A percentile compares a stretch with the other conserved stretches of the same genome.
Conservation (phyloP, 2,113 vertebrate genomes). For the Petroica traversi region DNA sequence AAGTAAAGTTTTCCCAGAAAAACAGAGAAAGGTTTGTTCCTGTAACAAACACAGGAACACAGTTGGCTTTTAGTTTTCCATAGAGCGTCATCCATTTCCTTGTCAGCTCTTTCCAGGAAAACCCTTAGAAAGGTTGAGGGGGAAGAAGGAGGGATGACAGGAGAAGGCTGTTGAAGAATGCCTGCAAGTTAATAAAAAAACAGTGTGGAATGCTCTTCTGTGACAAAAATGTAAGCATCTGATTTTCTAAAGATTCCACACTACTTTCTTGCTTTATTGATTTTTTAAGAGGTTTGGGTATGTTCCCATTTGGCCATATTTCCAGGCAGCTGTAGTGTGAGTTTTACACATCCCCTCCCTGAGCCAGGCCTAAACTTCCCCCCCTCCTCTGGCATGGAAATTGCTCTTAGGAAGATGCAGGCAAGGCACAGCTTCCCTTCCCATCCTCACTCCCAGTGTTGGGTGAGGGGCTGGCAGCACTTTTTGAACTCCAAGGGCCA, state of each 20-base stretch:
- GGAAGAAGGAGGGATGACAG: background rate
- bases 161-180: background rate
- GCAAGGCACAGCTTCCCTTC: background rate
- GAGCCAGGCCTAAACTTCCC: background rate
- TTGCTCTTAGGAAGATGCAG: background rate
- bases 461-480: background rate
- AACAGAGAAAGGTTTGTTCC: background rate
- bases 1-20: background rate
- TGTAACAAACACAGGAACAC: too few species aligned
- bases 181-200: background rate
- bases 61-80: background rate
- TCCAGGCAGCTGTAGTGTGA: background rate
- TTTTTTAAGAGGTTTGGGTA: background rate
- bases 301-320: background rate
- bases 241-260: background rate
- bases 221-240: background rate
- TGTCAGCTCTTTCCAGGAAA: background rate
- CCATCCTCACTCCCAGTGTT: background rate
- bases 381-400: background rate
- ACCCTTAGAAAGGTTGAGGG: background rate
- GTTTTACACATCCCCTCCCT: background rate
- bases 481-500: background rate
- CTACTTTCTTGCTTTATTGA: background rate
- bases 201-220: background rate
- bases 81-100: background rate